phyloP scores from a whole-genome alignment of 23 tunicate genomes.

The Styela clava region DNA sequence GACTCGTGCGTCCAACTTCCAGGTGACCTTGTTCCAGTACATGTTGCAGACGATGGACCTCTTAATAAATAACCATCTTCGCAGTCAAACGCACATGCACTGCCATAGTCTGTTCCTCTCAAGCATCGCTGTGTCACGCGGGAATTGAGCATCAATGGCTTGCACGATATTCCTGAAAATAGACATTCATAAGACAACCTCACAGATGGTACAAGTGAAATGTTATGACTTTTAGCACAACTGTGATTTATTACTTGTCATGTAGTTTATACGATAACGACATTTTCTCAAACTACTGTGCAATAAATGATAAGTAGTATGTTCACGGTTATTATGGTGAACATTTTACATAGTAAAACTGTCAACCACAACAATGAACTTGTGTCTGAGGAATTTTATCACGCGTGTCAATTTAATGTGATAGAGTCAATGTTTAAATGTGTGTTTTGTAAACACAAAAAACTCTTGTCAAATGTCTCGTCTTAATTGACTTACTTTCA shows the following conservation, averaged over 20 bases:
- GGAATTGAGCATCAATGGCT: constrained; percentile 22
- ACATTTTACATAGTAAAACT: background rate
- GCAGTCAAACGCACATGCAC: constrained; percentile 69
- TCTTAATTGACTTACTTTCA: constrained; percentile 44
- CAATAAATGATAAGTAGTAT: no score
- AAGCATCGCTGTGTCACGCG: constrained; percentile 69
- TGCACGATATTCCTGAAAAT: constrained; percentile 70
- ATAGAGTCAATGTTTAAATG: background rate
- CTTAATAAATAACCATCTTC: constrained; percentile 52
- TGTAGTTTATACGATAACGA: no score
- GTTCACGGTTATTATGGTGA: background rate
- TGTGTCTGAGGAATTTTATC: background rate
- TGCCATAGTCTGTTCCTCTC: constrained; percentile 48
- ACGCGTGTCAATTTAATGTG: background rate
- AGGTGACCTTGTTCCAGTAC: constrained; percentile 52
- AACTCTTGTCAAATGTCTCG: background rate
- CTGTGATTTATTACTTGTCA: no score
- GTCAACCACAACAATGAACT: background rate
- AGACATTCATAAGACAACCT: no score
- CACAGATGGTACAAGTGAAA: background rate
- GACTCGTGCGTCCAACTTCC: constrained; percentile 49
- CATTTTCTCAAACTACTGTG: no score
- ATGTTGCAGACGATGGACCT: constrained; percentile 36
- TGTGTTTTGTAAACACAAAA: background rate
- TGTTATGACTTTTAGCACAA: no score